Percentiles rank a stretch among this genome's conserved stretches.
phyloP scores from a whole-genome alignment of 2,797 vertebrate genomes.

The Momotus momota region DNA sequence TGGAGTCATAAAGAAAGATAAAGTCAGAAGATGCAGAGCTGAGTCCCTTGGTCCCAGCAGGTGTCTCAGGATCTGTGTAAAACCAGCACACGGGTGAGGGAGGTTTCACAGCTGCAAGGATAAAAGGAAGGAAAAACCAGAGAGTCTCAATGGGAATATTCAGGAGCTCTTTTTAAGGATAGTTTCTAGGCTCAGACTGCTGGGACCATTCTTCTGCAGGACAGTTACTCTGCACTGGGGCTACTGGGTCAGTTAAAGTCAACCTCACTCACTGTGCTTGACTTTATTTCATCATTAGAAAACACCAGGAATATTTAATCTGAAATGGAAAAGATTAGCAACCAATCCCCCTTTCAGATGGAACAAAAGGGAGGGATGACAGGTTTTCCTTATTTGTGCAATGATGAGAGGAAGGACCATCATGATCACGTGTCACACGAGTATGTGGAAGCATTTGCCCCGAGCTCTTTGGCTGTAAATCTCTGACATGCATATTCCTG shows the following conservation, averaged over 20 bases:
- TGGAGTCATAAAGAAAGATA: fast-evolving
- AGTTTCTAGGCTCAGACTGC: neutral
- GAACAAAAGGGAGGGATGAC: neutral
- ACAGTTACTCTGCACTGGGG: fast-evolving
- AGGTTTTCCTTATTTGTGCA: neutral
- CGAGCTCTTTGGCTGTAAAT: fast-evolving
- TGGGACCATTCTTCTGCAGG: neutral
- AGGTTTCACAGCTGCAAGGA: fast-evolving
- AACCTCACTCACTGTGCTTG: fast-evolving
- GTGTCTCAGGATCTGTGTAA: neutral
- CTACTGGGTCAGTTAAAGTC: fast-evolving
- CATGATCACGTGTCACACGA: fast-evolving
- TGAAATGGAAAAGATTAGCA: neutral
- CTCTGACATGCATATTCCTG: neutral
- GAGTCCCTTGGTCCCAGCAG: fast-evolving
- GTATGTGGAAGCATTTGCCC: fast-evolving
- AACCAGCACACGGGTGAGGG: fast-evolving
- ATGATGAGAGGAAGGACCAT: fast-evolving
- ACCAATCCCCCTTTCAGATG: too few relatives aligned
- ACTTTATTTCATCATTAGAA: neutral
- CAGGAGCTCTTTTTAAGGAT: neutral
- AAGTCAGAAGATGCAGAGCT: fast-evolving
- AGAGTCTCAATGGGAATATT: neutral
- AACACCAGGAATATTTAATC: neutral
- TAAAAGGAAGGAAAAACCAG: neutral